Evolutionary conservation across 2,888 invertebrate genomes (phyloP).

Genomic region (Polydrusus tereticollis): DNA sequence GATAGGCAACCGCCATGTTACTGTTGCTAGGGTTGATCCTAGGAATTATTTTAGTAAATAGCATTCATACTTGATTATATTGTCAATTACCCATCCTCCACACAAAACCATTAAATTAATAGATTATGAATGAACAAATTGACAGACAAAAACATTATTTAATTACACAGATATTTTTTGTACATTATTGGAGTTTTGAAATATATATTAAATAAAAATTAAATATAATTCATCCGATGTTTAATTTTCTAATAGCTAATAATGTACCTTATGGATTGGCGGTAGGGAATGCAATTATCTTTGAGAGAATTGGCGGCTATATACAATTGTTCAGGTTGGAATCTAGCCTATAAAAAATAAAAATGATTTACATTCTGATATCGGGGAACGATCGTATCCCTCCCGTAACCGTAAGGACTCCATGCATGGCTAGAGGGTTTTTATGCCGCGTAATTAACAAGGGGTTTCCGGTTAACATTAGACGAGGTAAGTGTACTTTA

Average conservation of each 20-base stretch:
- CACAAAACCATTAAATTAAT: slow-evolving; percentile 47
- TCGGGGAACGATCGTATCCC: too few relatives aligned
- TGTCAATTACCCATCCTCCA: slow-evolving; percentile 65
- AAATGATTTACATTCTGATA: too few relatives aligned
- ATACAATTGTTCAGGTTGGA: too few relatives aligned
- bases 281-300: too few relatives aligned
- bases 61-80: slow-evolving; percentile 68
- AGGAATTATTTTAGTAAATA: slow-evolving; percentile 64
- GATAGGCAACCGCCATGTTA: slow-evolving; percentile 69
- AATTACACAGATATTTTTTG: slow-evolving; percentile 80
- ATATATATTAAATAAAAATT: slow-evolving; percentile 67
- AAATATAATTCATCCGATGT: slow-evolving; percentile 32
- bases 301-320: too few relatives aligned
- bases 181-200: slow-evolving; percentile 81
- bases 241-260: neutral
- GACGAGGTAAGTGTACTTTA: too few relatives aligned
- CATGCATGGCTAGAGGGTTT: too few relatives aligned
- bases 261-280: too few relatives aligned
- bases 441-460: too few relatives aligned
- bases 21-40: slow-evolving; percentile 67
- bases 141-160: slow-evolving; percentile 73
- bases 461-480: too few relatives aligned
- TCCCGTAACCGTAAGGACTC: too few relatives aligned
- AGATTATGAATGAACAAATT: slow-evolving; percentile 66
- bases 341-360: too few relatives aligned